phyloP scores from a whole-genome alignment of 2,888 invertebrate species.

The Leptinotarsa peninsularis region DNA sequence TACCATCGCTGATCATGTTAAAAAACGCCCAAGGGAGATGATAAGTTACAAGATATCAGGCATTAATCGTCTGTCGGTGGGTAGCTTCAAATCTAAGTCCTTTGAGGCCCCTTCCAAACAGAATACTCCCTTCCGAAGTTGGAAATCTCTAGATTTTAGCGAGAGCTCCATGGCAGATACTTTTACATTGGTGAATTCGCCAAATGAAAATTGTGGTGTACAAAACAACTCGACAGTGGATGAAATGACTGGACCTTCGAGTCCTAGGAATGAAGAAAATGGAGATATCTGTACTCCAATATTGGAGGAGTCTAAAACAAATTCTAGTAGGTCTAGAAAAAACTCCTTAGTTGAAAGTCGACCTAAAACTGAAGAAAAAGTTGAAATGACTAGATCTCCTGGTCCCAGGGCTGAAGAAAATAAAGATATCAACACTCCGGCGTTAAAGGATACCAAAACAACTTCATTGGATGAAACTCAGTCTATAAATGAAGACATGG shows the following conservation, averaged over 20 bases:
- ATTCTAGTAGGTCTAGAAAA: neutral
- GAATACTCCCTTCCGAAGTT: neutral
- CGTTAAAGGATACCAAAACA: neutral
- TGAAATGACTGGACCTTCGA: neutral
- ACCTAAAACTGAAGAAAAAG: neutral
- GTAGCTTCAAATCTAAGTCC: neutral
- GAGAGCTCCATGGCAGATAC: neutral
- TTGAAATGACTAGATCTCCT: neutral
- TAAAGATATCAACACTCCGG: neutral
- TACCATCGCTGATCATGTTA: conserved; percentile 19
- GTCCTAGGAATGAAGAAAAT: neutral
- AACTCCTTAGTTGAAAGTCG: neutral
- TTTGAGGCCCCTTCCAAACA: neutral
- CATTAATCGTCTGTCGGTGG: neutral
- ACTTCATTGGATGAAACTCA: neutral
- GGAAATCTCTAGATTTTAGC: neutral
- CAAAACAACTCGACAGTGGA: too few species aligned
- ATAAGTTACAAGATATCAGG: conserved; percentile 17
- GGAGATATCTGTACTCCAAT: neutral
- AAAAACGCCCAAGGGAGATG: conserved; percentile 15
- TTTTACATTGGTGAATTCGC: neutral
- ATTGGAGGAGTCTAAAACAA: neutral
- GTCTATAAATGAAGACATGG: neutral
- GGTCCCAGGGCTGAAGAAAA: neutral
- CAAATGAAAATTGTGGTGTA: neutral